Evolutionary conservation across 2,888 invertebrate genomes (phyloP), one percentile per base, ranked within the genome.

Genomic region (Abrostola tripartita): DNA sequence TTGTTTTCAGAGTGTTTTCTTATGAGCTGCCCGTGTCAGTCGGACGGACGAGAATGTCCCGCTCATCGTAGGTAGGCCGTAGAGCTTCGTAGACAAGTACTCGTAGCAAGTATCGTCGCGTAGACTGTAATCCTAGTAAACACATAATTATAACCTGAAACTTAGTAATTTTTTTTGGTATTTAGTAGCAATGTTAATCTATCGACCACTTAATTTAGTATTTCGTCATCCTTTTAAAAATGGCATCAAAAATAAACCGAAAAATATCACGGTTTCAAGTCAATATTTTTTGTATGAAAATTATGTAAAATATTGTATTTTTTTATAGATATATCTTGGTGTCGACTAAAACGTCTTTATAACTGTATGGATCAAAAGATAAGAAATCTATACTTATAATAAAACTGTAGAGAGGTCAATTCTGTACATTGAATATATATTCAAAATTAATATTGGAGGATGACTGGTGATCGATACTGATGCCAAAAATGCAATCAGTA

Each of bases 11-110:
- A 70, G 69, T 58, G 57, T 73, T 75, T 35, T 61, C 52, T 54
- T 72, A 87, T 87, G 87, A 82, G 79, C 78, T 86, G 88, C 74
- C 74, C 83, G 44, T 87, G 87, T 76, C 62, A 69, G 12, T 60
- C 62, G 24, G 40, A 57, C 56, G 12, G 59, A 64, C 50, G 76
- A 58, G 56, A 75, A 74, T 87, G 85, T 73, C 84, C 79, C 62
- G 83, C 79, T 47, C 36, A 52, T 35, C 59, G 49, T 83, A 75
- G 85, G 86, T 85, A 84, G 82, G 81, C 76, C 72, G 73, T 79
- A 81, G 79, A 68, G 60, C 68, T 71, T 64, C 65, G 74, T 76
- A 81, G 80, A 63, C 47, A 47, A 64, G 74, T 78, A 76, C 72
- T 52, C 68, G 74, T 78, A 78, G 74, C 61, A 51, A 61, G 55